These are phyloP conservation scores for Trichopria drosophilae DNA, from an alignment of 2,888 invertebrate species.

Conservation along the genomic window DNA sequence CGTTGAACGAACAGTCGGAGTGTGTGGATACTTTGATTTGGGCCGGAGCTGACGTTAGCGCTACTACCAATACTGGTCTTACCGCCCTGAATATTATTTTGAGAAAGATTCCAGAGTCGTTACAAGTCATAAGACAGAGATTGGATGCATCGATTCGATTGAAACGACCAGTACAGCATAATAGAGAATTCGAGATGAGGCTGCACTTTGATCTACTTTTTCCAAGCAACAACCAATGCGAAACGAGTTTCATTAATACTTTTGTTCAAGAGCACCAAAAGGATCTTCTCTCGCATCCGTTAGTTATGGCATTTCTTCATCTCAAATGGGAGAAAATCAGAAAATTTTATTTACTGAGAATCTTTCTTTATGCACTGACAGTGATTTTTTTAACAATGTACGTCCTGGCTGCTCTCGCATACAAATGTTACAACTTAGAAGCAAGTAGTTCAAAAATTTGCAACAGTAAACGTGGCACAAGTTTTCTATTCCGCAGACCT, in stretches of 20 bases:
- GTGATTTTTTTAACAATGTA: conserved; percentile 55
- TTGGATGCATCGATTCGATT: conserved; percentile 55
- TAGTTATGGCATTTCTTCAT: conserved; percentile 60
- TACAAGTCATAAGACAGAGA: conserved; percentile 56
- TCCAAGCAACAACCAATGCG: conserved; percentile 53
- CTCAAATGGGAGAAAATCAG: conserved; percentile 61
- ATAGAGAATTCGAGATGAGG: conserved; percentile 55
- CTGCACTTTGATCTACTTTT: conserved; percentile 55
- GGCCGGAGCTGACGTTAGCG: conserved; percentile 59
- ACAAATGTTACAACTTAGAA: conserved; percentile 52
- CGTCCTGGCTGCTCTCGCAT: conserved; percentile 51
- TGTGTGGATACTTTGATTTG: conserved; percentile 58
- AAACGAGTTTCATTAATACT: conserved; percentile 59
- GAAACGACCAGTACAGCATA: conserved; percentile 50
- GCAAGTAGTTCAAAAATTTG: conserved; percentile 47
- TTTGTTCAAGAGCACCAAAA: conserved; percentile 59
- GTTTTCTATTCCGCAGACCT: conserved; percentile 47
- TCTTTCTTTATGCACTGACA: conserved; percentile 52
- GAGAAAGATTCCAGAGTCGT: conserved; percentile 58
- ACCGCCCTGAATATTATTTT: conserved; percentile 58
- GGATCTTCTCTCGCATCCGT: conserved; percentile 58
- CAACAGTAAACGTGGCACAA: conserved; percentile 44
- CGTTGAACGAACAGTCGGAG: conserved; percentile 58
- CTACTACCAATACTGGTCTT: conserved; percentile 56
- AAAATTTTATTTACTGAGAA: conserved; percentile 56